These are phyloP conservation scores for Alethe castanea DNA, from an alignment of 2,113 vertebrate species.

Conservation along the genomic window DNA sequence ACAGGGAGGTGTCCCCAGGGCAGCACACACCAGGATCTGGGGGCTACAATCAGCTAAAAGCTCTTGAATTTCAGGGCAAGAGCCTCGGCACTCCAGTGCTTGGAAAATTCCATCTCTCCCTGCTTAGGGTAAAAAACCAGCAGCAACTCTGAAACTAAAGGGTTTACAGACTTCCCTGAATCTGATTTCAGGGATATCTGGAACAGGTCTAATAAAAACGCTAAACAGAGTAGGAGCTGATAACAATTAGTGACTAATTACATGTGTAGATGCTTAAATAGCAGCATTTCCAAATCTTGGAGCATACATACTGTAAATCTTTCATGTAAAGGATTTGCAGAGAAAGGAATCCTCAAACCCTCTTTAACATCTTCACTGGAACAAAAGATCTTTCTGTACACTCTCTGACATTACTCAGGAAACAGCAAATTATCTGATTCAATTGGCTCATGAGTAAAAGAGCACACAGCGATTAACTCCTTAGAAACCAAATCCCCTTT, in stretches of 20 bases:
- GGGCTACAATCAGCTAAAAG: background rate
- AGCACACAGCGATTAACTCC: background rate
- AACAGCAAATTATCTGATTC: conserved; percentile 39
- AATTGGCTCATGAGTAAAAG: background rate
- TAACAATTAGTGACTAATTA: background rate
- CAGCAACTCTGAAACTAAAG: background rate
- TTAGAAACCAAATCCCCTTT: background rate
- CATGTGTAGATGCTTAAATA: background rate
- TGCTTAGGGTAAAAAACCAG: background rate
- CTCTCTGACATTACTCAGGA: conserved; percentile 30
- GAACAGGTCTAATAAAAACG: background rate
- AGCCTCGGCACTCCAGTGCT: background rate
- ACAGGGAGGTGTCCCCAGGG: background rate
- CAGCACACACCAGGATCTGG: background rate
- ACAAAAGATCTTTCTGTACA: conserved; percentile 35
- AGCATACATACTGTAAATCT: background rate
- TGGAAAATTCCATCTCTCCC: background rate
- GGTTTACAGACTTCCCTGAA: background rate
- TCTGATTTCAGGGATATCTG: background rate
- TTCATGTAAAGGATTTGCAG: background rate
- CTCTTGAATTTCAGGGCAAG: background rate
- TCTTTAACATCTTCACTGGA: background rate
- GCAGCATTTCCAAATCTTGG: background rate
- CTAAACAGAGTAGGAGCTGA: background rate
- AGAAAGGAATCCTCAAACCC: conserved; percentile 19